A percentile compares a stretch with the other conserved stretches of the same genome.
Conservation (phyloP, 2,888 invertebrate species). For the Phaonia tiefii region DNA sequence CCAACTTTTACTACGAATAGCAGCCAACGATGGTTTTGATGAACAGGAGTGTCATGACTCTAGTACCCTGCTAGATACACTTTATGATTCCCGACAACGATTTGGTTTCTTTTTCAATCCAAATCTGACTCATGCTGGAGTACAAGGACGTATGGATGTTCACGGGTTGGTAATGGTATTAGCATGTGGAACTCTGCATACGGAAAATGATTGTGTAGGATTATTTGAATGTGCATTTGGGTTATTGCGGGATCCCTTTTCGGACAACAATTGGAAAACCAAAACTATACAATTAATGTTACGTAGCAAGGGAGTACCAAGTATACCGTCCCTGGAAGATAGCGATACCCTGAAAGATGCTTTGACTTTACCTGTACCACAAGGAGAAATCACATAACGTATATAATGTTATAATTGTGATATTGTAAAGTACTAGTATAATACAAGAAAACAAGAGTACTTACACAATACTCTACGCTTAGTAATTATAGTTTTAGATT, state of each 20-base stretch:
- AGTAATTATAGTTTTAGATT: background rate
- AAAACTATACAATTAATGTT: slow-evolving; percentile 82
- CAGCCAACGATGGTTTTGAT: slow-evolving; percentile 70
- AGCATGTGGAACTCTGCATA: slow-evolving; percentile 85
- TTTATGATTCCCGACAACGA: slow-evolving; percentile 79
- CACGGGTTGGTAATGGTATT: slow-evolving; percentile 84
- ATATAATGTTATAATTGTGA: too few species aligned
- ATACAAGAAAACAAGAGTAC: background rate
- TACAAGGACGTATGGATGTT: slow-evolving; percentile 82
- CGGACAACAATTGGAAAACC: slow-evolving; percentile 86
- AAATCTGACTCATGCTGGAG: slow-evolving; percentile 83
- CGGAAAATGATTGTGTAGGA: slow-evolving; percentile 82
- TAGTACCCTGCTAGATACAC: slow-evolving; percentile 75
- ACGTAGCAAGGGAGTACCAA: slow-evolving; percentile 75
- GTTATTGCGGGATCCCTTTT: slow-evolving; percentile 83
- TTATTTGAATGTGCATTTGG: slow-evolving; percentile 86
- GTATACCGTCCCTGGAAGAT: slow-evolving; percentile 70
- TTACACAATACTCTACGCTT: too few species aligned
- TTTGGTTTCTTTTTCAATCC: slow-evolving; percentile 83
- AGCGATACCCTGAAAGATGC: slow-evolving; percentile 73
- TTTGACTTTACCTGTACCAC: slow-evolving; percentile 73
- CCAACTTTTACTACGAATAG: slow-evolving; percentile 71
- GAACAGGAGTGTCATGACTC: slow-evolving; percentile 71
- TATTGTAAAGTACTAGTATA: background rate
- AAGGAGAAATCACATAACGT: slow-evolving; percentile 66